Evolutionary conservation across 2,113 vertebrate genomes (phyloP).

Genomic region (Buteo buteo): DNA sequence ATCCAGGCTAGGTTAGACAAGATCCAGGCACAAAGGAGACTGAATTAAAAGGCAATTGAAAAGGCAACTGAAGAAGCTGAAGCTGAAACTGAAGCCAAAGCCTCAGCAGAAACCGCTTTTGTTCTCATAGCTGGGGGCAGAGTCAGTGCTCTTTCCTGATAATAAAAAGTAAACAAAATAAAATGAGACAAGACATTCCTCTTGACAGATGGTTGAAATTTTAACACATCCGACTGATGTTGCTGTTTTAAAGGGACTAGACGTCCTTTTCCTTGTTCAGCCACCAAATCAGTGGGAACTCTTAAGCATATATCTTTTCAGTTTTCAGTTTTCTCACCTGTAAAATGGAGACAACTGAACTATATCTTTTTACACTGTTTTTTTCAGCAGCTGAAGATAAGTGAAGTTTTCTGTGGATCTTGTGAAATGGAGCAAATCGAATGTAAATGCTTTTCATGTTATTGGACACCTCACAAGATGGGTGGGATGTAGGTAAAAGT

Average conservation of each 20-base stretch:
- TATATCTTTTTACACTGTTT: neutral
- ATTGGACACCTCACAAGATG: neutral
- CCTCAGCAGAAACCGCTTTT: neutral
- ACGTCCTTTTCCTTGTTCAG: neutral
- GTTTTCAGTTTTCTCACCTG: neutral
- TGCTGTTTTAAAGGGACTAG: neutral
- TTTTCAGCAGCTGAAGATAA: neutral
- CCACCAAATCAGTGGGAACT: neutral
- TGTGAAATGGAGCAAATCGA: neutral
- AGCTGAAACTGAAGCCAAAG: neutral
- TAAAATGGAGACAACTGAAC: neutral
- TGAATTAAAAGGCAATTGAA: neutral
- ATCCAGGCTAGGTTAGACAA: neutral
- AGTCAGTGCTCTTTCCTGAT: neutral
- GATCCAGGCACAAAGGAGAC: neutral
- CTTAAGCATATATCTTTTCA: neutral
- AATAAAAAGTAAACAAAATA: constrained; percentile 38
- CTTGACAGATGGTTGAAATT: constrained; percentile 23
- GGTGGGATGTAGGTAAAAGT: neutral
- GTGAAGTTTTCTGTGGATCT: neutral
- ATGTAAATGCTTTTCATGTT: neutral
- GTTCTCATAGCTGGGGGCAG: neutral
- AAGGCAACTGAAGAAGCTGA: neutral
- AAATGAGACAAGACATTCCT: constrained; percentile 3
- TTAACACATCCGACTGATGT: neutral